These are phyloP conservation scores for Euplagia quadripunctaria DNA, from an alignment of 2,888 invertebrate genomes.

Conservation along the genomic window DNA sequence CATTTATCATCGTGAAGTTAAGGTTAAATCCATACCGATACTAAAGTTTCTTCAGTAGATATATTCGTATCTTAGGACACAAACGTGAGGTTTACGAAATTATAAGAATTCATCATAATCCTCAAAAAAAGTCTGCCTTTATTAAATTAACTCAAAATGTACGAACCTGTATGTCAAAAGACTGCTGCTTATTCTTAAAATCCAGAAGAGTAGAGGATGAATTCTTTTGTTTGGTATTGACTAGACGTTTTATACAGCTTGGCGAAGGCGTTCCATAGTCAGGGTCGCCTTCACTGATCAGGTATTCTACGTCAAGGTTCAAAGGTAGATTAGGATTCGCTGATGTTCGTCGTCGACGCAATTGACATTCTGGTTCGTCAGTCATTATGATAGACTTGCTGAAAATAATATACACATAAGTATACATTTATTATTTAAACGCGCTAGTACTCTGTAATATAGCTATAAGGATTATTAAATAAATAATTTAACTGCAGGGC, in stretches of 20 bases:
- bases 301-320: slow-evolving; percentile 74
- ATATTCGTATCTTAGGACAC: no score
- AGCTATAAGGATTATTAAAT: neutral
- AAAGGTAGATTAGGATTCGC: slow-evolving; percentile 73
- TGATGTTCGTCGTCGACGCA: slow-evolving; percentile 76
- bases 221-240: slow-evolving; percentile 58
- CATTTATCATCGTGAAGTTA: no score
- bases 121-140: no score
- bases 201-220: slow-evolving; percentile 73
- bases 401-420: slow-evolving; percentile 8
- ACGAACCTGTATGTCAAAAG: slow-evolving; percentile 81
- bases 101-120: no score
- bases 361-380: slow-evolving; percentile 73
- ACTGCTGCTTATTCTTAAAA: slow-evolving; percentile 83
- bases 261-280: slow-evolving; percentile 79
- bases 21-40: no score
- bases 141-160: no score
- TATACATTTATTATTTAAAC: neutral
- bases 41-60: no score
- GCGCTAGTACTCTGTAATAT: neutral
- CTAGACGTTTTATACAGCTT: slow-evolving; percentile 69
- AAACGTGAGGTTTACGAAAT: no score
- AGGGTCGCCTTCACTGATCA: slow-evolving; percentile 74
- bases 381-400: slow-evolving; percentile 57
- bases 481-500: neutral